phyloP scores from a whole-genome alignment of 2,113 vertebrate species.

The Tupaia tana region DNA sequence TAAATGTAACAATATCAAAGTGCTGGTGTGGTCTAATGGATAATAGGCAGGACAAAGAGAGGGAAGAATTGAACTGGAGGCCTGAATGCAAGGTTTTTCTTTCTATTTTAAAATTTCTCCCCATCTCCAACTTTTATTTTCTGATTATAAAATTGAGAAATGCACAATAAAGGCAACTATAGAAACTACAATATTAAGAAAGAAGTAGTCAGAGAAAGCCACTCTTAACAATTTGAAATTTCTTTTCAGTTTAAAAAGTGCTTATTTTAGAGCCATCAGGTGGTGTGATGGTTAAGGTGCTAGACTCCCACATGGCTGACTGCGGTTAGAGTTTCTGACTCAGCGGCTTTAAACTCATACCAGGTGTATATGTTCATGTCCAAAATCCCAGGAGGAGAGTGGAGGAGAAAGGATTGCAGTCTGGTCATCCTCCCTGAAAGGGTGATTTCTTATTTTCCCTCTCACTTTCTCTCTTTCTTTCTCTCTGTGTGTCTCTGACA shows the following conservation, averaged over 20 bases:
- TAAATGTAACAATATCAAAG: conserved; percentile 41
- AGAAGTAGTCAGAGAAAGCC: not conserved
- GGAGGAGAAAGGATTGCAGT: no score
- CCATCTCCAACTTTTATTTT: not conserved
- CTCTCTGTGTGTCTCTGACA: no score
- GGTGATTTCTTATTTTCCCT: no score
- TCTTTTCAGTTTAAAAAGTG: conserved; percentile 33
- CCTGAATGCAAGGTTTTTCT: not conserved
- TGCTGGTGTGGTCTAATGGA: not conserved
- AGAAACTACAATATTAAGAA: not conserved
- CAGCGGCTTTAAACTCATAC: no score
- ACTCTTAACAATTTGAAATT: not conserved
- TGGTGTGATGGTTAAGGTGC: no score
- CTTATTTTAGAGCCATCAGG: not conserved
- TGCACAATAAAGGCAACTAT: not conserved
- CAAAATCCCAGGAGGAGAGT: no score
- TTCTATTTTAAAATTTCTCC: not conserved
- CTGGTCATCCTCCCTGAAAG: no score
- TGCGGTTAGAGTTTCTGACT: no score
- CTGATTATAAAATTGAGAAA: conserved; percentile 45
- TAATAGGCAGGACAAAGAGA: not conserved
- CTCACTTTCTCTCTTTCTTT: no score
- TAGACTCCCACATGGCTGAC: no score
- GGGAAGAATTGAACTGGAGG: not conserved
- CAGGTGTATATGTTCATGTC: no score